A percentile compares a stretch with the other conserved stretches of the same genome.
These are phyloP conservation scores for Morelia viridis DNA, from an alignment of 2,797 vertebrate genomes.

Conservation along the genomic window DNA sequence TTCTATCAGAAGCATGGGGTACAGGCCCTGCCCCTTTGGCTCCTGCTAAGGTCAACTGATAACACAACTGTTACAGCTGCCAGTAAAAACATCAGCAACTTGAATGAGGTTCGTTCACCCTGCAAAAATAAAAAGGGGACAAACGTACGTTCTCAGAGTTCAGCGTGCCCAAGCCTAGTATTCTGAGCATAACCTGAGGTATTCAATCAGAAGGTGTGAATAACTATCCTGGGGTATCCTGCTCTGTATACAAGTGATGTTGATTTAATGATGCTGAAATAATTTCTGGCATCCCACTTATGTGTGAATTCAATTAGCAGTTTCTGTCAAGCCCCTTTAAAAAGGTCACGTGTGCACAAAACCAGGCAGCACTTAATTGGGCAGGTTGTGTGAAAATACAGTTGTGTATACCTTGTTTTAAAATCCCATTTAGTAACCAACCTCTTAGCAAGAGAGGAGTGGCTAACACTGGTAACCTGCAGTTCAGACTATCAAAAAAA, in stretches of 20 bases:
- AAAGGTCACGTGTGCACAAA: background rate
- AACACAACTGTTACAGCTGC: background rate
- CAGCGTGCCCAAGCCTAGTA: background rate
- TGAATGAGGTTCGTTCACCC: background rate
- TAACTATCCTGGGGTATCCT: background rate
- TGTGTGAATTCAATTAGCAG: background rate
- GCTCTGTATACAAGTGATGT: background rate
- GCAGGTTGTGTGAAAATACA: background rate
- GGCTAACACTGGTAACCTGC: rapidly evolving
- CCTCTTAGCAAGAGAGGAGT: background rate
- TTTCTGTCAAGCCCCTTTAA: background rate
- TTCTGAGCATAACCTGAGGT: background rate
- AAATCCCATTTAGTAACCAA: constrained; percentile 12
- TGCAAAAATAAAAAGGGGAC: background rate
- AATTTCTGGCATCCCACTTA: background rate
- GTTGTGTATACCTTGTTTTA: background rate
- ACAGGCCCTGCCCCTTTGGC: background rate
- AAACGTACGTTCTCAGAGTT: background rate
- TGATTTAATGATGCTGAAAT: background rate
- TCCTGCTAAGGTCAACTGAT: background rate
- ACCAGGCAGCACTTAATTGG: constrained; percentile 5
- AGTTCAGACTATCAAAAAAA: constrained; percentile 44
- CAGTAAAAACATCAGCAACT: background rate
- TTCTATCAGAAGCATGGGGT: background rate
- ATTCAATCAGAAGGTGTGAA: background rate